These are phyloP conservation scores for Sciaenops ocellatus DNA, from an alignment of 2,797 vertebrate species.

Conservation along the genomic window DNA sequence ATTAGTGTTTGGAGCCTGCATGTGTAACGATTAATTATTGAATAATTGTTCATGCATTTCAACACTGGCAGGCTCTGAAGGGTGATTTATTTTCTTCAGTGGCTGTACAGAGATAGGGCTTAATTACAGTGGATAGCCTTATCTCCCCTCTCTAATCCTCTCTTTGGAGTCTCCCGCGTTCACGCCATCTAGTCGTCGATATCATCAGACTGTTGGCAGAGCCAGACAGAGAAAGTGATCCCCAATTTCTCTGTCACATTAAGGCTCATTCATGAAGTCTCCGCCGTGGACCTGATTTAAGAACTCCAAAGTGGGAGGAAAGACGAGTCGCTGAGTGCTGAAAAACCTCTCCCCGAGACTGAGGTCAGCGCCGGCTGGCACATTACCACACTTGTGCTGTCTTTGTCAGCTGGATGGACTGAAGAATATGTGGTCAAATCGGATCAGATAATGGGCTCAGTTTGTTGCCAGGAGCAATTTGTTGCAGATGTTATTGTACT, in stretches of 20 bases:
- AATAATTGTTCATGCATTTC: slow-evolving; percentile 93
- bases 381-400: slow-evolving; percentile 54
- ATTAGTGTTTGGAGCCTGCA: slow-evolving; percentile 89
- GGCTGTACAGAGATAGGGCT: slow-evolving; percentile 81
- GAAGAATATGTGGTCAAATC: slow-evolving; percentile 61
- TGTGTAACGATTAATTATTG: slow-evolving; percentile 94
- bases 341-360: slow-evolving; percentile 26
- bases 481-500: slow-evolving; percentile 57
- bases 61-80: slow-evolving; percentile 86
- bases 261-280: slow-evolving; percentile 77
- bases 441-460: slow-evolving; percentile 69
- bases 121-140: slow-evolving; percentile 90
- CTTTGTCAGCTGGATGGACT: slow-evolving; percentile 64
- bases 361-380: slow-evolving; percentile 57
- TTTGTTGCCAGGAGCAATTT: slow-evolving; percentile 68
- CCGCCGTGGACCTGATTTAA: slow-evolving; percentile 61
- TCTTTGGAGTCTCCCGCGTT: slow-evolving; percentile 71
- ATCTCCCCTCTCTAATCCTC: slow-evolving; percentile 83
- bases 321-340: slow-evolving; percentile 53
- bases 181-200: slow-evolving; percentile 64
- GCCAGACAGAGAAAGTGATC: slow-evolving; percentile 76
- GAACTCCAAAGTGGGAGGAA: slow-evolving; percentile 63
- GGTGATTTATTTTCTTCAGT: slow-evolving; percentile 89
- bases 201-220: slow-evolving; percentile 66
- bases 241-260: slow-evolving; percentile 79